These are phyloP conservation scores for Megamerina dolium DNA, from an alignment of 2,888 invertebrate species.

Conservation along the genomic window DNA sequence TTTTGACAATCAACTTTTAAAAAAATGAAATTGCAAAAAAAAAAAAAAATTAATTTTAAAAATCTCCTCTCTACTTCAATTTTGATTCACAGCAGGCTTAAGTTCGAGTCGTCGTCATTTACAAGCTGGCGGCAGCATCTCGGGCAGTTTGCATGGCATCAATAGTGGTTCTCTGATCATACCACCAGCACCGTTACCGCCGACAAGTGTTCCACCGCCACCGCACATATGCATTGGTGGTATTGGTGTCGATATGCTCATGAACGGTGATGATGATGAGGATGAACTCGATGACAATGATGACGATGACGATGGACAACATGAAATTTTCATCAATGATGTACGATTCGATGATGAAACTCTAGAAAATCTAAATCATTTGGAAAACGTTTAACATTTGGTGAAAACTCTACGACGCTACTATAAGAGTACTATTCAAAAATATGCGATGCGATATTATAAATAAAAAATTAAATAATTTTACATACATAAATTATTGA, in stretches of 20 bases:
- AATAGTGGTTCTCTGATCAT: slow-evolving; percentile 47
- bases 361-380: slow-evolving; percentile 43
- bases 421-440: no score
- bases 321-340: slow-evolving; percentile 46
- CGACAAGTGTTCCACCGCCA: slow-evolving; percentile 48
- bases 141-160: slow-evolving; percentile 49
- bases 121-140: slow-evolving; percentile 48
- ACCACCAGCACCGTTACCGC: slow-evolving; percentile 49
- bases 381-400: slow-evolving; percentile 46
- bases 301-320: slow-evolving; percentile 38
- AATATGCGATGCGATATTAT: no score
- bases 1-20: no score
- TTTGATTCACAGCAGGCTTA: slow-evolving; percentile 34
- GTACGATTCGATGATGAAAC: slow-evolving; percentile 40
- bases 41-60: no score
- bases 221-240: slow-evolving; percentile 49
- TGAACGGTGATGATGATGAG: slow-evolving; percentile 25
- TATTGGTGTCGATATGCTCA: slow-evolving; percentile 38
- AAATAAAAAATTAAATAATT: no score
- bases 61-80: neutral
- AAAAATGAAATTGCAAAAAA: no score
- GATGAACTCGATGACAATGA: slow-evolving; percentile 36
- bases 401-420: no score
- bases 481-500: no score
- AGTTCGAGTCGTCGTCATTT: slow-evolving; percentile 50